Conservation (phyloP, 2,113 vertebrate species). For the Cisticola juncidis region DNA sequence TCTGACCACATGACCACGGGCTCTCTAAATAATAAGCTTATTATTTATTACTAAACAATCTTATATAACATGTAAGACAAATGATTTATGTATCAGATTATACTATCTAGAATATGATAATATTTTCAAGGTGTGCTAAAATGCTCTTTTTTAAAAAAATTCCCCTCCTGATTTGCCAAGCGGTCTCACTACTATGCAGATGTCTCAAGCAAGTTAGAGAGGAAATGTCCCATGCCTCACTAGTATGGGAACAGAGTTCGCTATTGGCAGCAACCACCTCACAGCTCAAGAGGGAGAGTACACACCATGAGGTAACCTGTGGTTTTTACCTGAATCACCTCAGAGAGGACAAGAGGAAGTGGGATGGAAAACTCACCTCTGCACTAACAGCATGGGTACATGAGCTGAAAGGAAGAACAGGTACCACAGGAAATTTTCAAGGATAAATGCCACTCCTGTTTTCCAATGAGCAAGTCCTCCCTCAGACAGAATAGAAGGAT, state of each 20-base stretch:
- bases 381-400: rapidly evolving
- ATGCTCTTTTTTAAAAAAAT: neutral
- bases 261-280: neutral
- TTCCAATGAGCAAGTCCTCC: neutral
- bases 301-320: neutral
- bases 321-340: neutral
- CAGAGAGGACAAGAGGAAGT: neutral
- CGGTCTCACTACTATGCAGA: neutral
- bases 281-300: neutral
- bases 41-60: neutral
- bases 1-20: neutral
- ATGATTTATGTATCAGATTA: neutral
- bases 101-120: neutral
- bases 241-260: neutral
- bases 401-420: neutral
- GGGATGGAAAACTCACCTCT: neutral
- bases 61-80: neutral
- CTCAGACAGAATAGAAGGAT: neutral
- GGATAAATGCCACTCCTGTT: neutral
- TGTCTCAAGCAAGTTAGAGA: neutral
- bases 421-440: neutral
- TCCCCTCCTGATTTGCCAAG: neutral
- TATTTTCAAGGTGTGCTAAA: neutral
- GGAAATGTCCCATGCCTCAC: neutral
- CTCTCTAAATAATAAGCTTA: neutral